These are phyloP conservation scores for Muntiacus muntjak DNA, from an alignment of 2,113 vertebrate species.

Conservation along the genomic window DNA sequence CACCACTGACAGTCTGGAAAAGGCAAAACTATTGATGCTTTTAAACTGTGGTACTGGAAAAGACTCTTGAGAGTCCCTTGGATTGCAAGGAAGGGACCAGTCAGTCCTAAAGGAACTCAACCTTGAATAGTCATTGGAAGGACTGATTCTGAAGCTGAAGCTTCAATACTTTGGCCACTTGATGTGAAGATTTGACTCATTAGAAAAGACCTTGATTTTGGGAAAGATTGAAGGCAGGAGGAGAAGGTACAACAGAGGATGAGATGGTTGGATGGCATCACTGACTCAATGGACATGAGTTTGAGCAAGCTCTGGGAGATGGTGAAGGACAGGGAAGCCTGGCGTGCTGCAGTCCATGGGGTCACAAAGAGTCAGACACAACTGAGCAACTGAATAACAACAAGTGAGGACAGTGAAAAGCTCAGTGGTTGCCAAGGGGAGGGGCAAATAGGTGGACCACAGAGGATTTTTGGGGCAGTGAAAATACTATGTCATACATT, in stretches of 20 bases:
- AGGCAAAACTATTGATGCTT: background rate
- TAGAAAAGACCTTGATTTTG: background rate
- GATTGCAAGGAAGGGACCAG: background rate
- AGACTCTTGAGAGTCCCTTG: background rate
- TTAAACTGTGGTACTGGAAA: background rate
- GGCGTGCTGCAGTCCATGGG: background rate
- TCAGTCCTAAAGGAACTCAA: background rate
- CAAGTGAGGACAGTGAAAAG: background rate
- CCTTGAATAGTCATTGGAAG: background rate
- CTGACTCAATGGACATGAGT: background rate
- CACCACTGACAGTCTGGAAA: background rate
- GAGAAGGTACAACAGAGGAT: background rate
- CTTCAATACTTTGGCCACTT: background rate
- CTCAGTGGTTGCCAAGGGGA: background rate
- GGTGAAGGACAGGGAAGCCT: background rate
- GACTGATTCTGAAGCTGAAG: background rate
- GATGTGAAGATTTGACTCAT: accelerated
- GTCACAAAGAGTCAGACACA: background rate
- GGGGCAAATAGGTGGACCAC: background rate
- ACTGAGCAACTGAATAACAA: background rate
- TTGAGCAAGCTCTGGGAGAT: background rate
- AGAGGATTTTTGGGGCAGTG: background rate
- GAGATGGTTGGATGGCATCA: background rate
- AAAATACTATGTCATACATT: background rate
- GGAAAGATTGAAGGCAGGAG: background rate